These are phyloP conservation scores for Sebastolobus alascanus DNA, from an alignment of 2,797 vertebrate genomes.

Conservation along the genomic window DNA sequence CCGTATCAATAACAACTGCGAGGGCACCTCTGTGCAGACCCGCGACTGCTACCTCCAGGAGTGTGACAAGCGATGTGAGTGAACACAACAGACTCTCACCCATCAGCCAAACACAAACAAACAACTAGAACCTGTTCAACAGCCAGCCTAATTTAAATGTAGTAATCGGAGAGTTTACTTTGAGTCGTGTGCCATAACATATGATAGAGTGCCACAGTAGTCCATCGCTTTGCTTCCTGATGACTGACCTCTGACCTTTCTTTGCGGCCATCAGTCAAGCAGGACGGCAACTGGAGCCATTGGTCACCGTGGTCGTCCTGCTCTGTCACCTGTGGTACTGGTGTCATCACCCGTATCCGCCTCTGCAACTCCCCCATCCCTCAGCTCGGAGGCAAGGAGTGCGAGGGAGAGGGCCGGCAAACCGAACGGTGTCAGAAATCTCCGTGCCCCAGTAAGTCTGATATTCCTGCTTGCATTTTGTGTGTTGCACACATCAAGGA, in stretches of 20 bases:
- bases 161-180: neutral
- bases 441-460: constrained; percentile 93
- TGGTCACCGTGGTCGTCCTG: constrained; percentile 99
- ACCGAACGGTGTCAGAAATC: constrained; percentile 92
- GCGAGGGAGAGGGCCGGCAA: constrained; percentile 93
- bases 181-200: neutral
- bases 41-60: constrained; percentile 97
- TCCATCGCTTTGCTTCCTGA: constrained; percentile 15
- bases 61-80: constrained; percentile 98
- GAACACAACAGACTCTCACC: constrained; percentile 7
- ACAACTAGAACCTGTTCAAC: neutral
- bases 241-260: constrained; percentile 56
- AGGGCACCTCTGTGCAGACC: constrained; percentile 98
- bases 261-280: constrained; percentile 87
- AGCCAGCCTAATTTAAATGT: neutral
- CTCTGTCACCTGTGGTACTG: constrained; percentile 94
- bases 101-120: constrained; percentile 7
- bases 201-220: neutral
- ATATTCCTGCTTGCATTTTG: neutral
- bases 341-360: constrained; percentile 96
- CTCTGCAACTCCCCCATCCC: constrained; percentile 98
- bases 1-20: constrained; percentile 97
- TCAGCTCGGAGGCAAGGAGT: constrained; percentile 94
- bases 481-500: neutral
- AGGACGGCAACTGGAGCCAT: constrained; percentile 98